Base-by-base conservation (phyloP, 2,888 invertebrate species). In the Holacanthella duospinosa region DNA sequence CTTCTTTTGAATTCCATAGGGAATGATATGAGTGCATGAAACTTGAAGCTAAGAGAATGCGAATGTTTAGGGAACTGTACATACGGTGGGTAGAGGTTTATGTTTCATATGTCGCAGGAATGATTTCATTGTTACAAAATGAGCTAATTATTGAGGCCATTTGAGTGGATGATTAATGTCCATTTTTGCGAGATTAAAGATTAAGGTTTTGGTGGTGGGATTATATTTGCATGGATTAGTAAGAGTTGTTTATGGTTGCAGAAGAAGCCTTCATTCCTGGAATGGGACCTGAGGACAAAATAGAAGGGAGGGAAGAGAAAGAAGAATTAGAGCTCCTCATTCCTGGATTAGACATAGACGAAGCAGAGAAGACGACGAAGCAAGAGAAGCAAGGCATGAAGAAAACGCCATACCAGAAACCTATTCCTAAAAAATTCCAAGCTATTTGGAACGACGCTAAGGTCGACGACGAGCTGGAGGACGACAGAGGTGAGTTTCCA, bases 221-320 rank as follows among this genome's bases (percentile, higher is more conserved):
- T 43, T 61, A 29, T 24, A 54, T 58, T 29, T 27, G n/a, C 28
- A 36, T 53, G n/a, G n/a, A n/a, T n/a, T n/a, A n/a, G n/a, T n/a
- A n/a, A n/a, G n/a, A n/a, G n/a, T n/a, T 36, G 36, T 36, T 12
- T 36, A 36, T 36, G 6, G 59, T 71, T 79, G 76, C 82, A 77
- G 88, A 89, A 74, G 89, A 91, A 76, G 86, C 88, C 1, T 80
- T 86, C 27, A 90, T 94, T 75, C 95, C 94, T 68, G 97, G 96
- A 60, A 95, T 97, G 94, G 97, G 96, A n/a, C 89, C 95, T 27
- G 95, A 96, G 78, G 93, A 94, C 75, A 89, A 89, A 77, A 87
- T 93, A 0, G 88, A 89, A 75, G 77, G 70, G 1, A 69, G 70
- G 21, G 70, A 72, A n/a, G 69, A 69, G 56, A 72, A 74, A 29